Evolutionary conservation across 2,888 invertebrate species (phyloP).

Genomic region (Hyposoter dolosus): DNA sequence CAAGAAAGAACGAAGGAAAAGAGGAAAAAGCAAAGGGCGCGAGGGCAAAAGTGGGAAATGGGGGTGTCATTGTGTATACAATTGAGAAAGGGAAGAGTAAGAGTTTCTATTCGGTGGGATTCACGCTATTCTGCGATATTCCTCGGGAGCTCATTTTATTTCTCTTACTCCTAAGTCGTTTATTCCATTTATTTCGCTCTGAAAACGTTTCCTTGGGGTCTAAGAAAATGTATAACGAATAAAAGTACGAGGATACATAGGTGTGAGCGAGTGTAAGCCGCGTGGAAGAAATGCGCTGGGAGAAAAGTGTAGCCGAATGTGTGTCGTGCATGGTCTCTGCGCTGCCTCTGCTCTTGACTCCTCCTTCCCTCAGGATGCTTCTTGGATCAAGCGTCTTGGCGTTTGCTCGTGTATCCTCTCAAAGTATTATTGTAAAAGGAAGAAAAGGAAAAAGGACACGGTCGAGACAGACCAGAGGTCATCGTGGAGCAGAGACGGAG

Average conservation of each 20-base stretch:
- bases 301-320: constrained; percentile 55
- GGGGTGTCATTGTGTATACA: constrained; percentile 45
- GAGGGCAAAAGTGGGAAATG: neutral
- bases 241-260: constrained; percentile 58
- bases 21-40: constrained; percentile 28
- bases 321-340: constrained; percentile 41
- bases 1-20: constrained; percentile 30
- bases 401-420: constrained; percentile 33
- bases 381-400: constrained; percentile 48
- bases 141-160: constrained; percentile 46
- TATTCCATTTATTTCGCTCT: constrained; percentile 15
- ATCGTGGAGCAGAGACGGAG: constrained; percentile 27
- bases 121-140: constrained; percentile 57
- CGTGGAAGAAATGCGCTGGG: constrained; percentile 52
- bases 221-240: constrained; percentile 65
- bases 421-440: constrained; percentile 25
- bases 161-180: constrained; percentile 12
- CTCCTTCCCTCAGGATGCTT: constrained; percentile 27
- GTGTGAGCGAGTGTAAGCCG: constrained; percentile 55
- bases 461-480: constrained; percentile 52
- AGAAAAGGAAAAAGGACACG: constrained; percentile 37
- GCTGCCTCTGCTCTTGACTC: constrained; percentile 23
- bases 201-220: constrained; percentile 39
- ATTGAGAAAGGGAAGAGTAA: constrained; percentile 42
- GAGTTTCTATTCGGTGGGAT: constrained; percentile 65